These are phyloP conservation scores for Ditylenchus dipsaci DNA, from an alignment of 1,140 invertebrate species.

Conservation along the genomic window DNA sequence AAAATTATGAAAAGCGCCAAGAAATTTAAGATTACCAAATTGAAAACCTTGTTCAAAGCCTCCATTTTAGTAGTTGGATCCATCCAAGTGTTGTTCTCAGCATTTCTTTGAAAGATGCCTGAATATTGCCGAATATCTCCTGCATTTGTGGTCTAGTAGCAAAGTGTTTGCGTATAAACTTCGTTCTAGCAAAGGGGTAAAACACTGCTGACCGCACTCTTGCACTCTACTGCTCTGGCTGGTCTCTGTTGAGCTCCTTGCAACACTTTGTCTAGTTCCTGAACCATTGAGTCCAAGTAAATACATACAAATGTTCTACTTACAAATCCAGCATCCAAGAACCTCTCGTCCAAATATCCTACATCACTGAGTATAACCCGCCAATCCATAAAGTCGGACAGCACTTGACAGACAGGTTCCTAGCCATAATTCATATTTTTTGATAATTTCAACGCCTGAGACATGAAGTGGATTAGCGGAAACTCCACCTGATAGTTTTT, in stretches of 20 bases:
- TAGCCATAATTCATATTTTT: conserved; percentile 24
- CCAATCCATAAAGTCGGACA: conserved; percentile 28
- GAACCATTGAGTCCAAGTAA: neutral
- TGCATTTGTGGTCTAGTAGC: conserved; percentile 15
- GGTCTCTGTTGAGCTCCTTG: conserved; percentile 16
- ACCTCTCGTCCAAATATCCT: conserved; percentile 20
- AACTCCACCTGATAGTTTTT: conserved; percentile 10
- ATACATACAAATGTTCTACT: neutral
- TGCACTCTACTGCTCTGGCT: conserved; percentile 18
- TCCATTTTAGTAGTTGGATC: conserved; percentile 18
- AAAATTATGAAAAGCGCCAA: too few relatives aligned
- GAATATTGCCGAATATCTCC: conserved; percentile 23
- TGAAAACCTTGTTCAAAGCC: conserved; percentile 18
- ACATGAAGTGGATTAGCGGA: neutral
- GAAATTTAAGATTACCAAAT: neutral
- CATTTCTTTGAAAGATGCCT: conserved; percentile 18
- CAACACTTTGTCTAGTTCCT: conserved; percentile 26
- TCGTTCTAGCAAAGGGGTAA: conserved; percentile 21
- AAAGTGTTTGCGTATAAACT: conserved; percentile 20
- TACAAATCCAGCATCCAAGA: conserved; percentile 25
- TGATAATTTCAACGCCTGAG: conserved; percentile 17
- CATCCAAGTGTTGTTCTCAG: conserved; percentile 26
- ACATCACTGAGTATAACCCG: conserved; percentile 27
- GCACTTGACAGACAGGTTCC: conserved; percentile 18
- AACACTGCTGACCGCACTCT: conserved; percentile 15